Percentiles rank a stretch among this genome's conserved stretches.
These are phyloP conservation scores for Calliphora vomitoria DNA, from an alignment of 2,888 invertebrate species.

Conservation along the genomic window DNA sequence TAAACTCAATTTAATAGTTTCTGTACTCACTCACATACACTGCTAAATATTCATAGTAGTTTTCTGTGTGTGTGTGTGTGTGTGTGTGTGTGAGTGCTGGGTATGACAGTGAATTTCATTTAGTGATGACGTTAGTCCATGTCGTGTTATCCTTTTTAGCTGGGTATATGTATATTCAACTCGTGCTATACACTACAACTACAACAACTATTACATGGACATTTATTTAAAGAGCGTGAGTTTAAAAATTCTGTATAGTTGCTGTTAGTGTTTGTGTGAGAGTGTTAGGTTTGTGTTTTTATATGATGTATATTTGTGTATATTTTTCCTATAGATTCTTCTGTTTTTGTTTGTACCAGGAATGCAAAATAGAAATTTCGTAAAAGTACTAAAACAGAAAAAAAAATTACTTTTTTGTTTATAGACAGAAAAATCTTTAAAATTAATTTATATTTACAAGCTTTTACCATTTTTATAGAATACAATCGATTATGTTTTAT, in stretches of 20 bases:
- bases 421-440: no score
- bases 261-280: conserved; percentile 6
- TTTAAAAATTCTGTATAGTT: neutral
- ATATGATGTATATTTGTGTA: neutral
- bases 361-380: neutral
- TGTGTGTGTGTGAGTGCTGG: conserved; percentile 5
- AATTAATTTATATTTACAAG: no score
- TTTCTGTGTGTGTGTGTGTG: neutral
- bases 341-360: neutral
- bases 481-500: no score
- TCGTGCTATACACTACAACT: conserved; percentile 16
- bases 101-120: conserved; percentile 63
- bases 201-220: conserved; percentile 33
- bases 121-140: conserved; percentile 72
- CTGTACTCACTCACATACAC: neutral
- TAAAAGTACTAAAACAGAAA: neutral
- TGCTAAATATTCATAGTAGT: neutral
- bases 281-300: conserved; percentile 34
- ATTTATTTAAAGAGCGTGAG: conserved; percentile 53
- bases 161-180: conserved; percentile 33
- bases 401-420: no score
- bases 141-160: conserved; percentile 67
- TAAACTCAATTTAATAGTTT: conserved; percentile 62
- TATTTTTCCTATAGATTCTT: neutral
- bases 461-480: no score